Conservation (phyloP, 2,113 vertebrate species). For the Meleagris gallopavo region DNA sequence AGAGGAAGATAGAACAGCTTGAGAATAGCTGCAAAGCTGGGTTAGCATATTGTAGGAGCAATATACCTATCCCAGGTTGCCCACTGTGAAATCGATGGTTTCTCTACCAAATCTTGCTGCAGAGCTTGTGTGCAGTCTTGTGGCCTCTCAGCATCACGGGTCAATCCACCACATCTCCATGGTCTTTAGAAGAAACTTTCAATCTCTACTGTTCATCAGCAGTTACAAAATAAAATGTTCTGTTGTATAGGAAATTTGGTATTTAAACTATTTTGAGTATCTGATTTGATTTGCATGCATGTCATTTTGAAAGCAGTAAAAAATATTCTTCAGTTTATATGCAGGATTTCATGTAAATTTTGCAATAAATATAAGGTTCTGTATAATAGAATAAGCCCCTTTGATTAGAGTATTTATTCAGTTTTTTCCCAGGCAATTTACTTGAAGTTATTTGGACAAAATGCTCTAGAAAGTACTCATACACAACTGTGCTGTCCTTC, state of each 20-base stretch:
- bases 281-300: neutral
- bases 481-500: neutral
- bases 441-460: neutral
- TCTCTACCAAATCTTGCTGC: neutral
- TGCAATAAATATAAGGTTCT: neutral
- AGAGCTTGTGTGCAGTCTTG: rapidly evolving
- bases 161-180: neutral
- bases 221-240: neutral
- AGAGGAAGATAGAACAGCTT: neutral
- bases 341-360: neutral
- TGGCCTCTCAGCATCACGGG: neutral
- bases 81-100: neutral
- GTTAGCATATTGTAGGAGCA: neutral
- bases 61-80: neutral
- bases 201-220: neutral
- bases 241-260: neutral
- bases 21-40: neutral
- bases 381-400: neutral
- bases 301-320: neutral
- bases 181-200: neutral
- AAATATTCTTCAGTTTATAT: neutral
- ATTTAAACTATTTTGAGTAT: neutral
- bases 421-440: neutral
- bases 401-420: neutral
- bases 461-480: neutral